Conservation (phyloP, 2,888 invertebrate genomes). For the Platycnemis pennipes region DNA sequence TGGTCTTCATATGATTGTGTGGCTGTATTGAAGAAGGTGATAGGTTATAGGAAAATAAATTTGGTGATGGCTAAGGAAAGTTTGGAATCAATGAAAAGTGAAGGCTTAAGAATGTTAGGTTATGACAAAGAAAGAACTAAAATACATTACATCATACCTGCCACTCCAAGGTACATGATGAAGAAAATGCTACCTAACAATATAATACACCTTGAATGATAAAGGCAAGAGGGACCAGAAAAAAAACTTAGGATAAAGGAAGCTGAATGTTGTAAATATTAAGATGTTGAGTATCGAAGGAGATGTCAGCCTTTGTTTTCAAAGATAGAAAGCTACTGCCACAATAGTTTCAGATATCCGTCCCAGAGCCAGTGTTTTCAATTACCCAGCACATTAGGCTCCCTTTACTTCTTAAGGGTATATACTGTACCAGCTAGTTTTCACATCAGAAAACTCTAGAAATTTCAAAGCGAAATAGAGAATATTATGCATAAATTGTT, state of each 20-base stretch:
- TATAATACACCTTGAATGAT: neutral
- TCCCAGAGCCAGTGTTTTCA: slow-evolving; percentile 62
- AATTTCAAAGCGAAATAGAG: slow-evolving; percentile 1
- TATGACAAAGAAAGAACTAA: neutral
- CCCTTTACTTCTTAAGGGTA: slow-evolving; percentile 31
- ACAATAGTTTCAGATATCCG: slow-evolving; percentile 65
- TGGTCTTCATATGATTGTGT: slow-evolving; percentile 25
- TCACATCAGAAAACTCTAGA: neutral
- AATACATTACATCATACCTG: neutral
- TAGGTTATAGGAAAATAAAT: slow-evolving; percentile 15
- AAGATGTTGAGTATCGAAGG: slow-evolving; percentile 17
- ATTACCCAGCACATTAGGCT: slow-evolving; percentile 46
- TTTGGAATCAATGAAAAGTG: neutral
- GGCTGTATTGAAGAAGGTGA: slow-evolving; percentile 24
- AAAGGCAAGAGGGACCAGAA: slow-evolving; percentile 61
- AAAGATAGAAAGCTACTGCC: slow-evolving; percentile 56
- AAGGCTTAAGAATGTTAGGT: neutral
- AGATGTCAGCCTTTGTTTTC: slow-evolving; percentile 48
- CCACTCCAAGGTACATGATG: neutral
- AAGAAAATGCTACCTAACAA: slow-evolving; percentile 29
- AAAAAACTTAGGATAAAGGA: slow-evolving; percentile 33
- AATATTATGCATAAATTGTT: neutral
- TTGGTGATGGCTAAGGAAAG: slow-evolving; percentile 1
- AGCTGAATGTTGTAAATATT: slow-evolving; percentile 51
- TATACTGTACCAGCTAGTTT: slow-evolving; percentile 28